phyloP scores from a whole-genome alignment of 2,113 vertebrate species.

The Callospermophilus lateralis region DNA sequence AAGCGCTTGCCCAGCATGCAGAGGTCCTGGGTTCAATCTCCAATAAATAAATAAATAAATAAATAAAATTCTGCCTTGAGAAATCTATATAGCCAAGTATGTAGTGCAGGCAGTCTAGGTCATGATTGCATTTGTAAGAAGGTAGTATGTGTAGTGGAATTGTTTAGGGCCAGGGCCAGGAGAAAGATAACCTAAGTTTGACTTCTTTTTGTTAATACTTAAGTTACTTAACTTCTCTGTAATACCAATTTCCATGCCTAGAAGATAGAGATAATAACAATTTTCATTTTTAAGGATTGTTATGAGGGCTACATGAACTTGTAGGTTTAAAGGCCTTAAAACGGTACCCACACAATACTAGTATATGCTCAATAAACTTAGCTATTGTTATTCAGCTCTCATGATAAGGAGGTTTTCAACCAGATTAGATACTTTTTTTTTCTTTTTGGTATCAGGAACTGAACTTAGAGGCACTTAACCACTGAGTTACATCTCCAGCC shows the following conservation, averaged over 20 bases:
- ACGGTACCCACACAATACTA: neutral
- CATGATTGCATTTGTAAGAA: neutral
- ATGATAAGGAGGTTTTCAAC: neutral
- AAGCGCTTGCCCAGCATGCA: too few species aligned
- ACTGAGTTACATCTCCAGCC: too few species aligned
- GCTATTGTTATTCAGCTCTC: neutral
- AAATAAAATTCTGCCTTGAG: neutral
- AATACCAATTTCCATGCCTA: neutral
- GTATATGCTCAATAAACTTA: neutral
- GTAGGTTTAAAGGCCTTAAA: constrained; percentile 8
- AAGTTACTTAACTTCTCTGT: neutral
- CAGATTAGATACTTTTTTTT: neutral
- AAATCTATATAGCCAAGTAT: neutral
- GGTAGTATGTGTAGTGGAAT: neutral
- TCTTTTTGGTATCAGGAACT: too few species aligned
- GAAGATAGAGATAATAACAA: neutral
- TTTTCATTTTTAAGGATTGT: constrained; percentile 39
- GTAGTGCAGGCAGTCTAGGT: neutral
- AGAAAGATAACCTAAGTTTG: neutral
- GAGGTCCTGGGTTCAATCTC: too few species aligned
- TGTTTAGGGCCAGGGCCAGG: neutral
- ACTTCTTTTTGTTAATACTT: neutral
- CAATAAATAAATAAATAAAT: too few species aligned
- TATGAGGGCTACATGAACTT: neutral
- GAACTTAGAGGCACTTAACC: too few species aligned